Conservation (phyloP, 92 coral and sea anemone genomes). For the Blastomussa wellsi region DNA sequence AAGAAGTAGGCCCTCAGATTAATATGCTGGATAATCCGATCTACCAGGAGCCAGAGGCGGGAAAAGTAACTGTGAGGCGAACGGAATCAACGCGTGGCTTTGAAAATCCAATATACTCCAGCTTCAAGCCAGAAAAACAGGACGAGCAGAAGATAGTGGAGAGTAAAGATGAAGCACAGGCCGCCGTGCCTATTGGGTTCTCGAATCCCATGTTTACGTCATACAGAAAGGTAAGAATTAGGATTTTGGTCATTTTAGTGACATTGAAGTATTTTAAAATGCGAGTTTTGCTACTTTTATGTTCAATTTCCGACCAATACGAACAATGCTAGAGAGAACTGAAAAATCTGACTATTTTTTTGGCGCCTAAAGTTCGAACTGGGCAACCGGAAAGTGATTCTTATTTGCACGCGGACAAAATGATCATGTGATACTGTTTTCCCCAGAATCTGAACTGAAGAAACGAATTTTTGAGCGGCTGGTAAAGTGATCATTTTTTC, state of each 20-base stretch:
- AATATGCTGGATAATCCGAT: conserved; percentile 56
- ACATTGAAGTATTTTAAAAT: no score
- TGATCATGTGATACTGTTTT: no score
- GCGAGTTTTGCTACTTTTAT: no score
- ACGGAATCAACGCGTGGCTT: conserved; percentile 40
- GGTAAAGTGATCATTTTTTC: no score
- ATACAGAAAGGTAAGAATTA: conserved; percentile 16
- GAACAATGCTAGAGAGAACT: no score
- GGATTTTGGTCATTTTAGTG: not conserved
- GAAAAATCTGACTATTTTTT: no score
- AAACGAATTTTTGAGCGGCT: no score
- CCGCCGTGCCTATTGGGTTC: conserved; percentile 12
- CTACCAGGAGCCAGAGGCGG: conserved; percentile 44
- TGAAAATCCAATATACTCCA: conserved; percentile 64
- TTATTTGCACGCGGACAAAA: no score
- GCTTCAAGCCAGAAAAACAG: not conserved
- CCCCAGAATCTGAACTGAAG: no score
- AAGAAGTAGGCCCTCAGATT: conserved; percentile 36
- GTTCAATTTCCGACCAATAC: no score
- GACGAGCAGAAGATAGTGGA: not conserved
- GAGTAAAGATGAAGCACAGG: conserved; percentile 28
- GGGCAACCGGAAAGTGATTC: no score
- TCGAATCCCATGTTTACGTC: conserved; percentile 38
- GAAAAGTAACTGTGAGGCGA: conserved; percentile 1
- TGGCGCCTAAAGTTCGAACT: no score